Evolutionary conservation across 2,797 vertebrate genomes (phyloP).

Genomic region (Danio albolineatus): DNA sequence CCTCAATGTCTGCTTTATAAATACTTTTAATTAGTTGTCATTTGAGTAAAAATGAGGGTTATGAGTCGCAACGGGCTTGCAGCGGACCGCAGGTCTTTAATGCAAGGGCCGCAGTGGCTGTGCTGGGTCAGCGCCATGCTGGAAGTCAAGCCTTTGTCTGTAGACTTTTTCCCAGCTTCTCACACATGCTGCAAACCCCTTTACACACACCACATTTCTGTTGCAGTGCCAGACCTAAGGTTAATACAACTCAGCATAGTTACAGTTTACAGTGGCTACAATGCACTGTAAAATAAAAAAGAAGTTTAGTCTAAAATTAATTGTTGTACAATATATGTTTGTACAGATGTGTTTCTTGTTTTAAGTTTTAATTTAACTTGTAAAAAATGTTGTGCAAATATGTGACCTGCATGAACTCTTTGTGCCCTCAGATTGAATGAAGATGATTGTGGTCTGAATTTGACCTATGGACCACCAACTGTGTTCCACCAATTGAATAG

Average conservation of each 20-base stretch:
- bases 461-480: too few species aligned
- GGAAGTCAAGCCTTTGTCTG: background rate
- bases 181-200: background rate
- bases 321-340: too few species aligned
- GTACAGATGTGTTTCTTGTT: too few species aligned
- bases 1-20: conserved; percentile 78
- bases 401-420: too few species aligned
- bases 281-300: too few species aligned
- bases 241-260: conserved; percentile 4
- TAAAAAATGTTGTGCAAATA: too few species aligned
- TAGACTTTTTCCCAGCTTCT: conserved; percentile 16
- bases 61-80: conserved; percentile 46
- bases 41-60: conserved; percentile 58
- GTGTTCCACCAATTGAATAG: background rate
- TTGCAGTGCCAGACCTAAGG: conserved; percentile 14
- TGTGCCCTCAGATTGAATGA: too few species aligned
- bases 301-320: too few species aligned
- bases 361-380: too few species aligned
- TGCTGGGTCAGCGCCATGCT: conserved; percentile 35
- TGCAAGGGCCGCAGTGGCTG: conserved; percentile 36
- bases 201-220: background rate
- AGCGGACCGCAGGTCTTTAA: conserved; percentile 48
- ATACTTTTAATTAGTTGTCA: conserved; percentile 66
- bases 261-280: conserved; percentile 10
- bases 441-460: too few species aligned